Base-by-base conservation (phyloP, 1,140 invertebrate genomes). In the Zaprionus ornatus region DNA sequence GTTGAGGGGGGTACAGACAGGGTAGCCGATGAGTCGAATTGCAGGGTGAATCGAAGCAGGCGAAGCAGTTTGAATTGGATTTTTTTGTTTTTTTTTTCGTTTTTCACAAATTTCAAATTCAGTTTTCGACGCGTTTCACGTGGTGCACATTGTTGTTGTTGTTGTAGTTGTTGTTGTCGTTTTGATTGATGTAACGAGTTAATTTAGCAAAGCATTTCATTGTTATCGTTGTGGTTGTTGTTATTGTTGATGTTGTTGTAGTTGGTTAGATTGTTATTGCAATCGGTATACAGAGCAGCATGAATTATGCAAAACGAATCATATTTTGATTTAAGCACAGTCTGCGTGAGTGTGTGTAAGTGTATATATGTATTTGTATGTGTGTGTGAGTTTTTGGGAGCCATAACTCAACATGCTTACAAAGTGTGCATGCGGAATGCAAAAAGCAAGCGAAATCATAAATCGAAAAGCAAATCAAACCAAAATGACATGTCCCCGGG, bases 311-410 rank as follows among this genome's bases (percentile, higher is more conserved):
- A 76, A 75, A 67, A 62, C 52, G 67, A 59, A 70, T 64, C 35
- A 75, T 25, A 71, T 59, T 71, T 54, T 52, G 59, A 64, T 64
- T 75, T 52, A 71, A 75, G 67, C 72, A 42, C 40, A n/a, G 29
- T 27, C n/a, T 55, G 42, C 61, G 27, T 50, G 50, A 67, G 52
- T 48, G 59, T 74, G 48, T 68, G 29, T 68, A 21, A 56, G 61
- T 72, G 32, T 63, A 1, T 23, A 40, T 40, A 21, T 50, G 12
- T 60, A 21, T 62, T 32, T 67, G 42, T 60, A 1, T 76, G 19
- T 37, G 25, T 29, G 4, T 54, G 21, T 61, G 15, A 37, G n/a
- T 63, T 77, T 82, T 63, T 73, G 83, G 83, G 84, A 87, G 82
- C 82, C 45, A 50, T 50, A 50, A 50, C 45, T 50, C 45, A 50